Conservation (phyloP, 2,888 invertebrate species). For the Aromia moschata region DNA sequence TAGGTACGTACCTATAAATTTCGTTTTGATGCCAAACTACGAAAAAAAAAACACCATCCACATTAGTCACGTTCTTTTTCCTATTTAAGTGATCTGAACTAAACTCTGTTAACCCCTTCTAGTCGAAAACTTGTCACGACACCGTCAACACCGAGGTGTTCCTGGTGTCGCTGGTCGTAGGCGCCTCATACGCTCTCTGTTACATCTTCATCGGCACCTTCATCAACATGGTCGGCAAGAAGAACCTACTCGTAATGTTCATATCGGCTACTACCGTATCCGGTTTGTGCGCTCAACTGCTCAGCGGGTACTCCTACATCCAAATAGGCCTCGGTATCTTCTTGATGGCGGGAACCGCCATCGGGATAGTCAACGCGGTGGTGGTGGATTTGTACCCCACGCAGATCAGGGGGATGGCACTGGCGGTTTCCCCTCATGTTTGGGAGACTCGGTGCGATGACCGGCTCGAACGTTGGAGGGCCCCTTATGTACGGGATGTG, state of each 20-base stretch:
- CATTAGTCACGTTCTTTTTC: no score
- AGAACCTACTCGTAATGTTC: conserved; percentile 56
- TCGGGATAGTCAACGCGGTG: conserved; percentile 58
- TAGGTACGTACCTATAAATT: no score
- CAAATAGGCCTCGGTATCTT: conserved; percentile 47
- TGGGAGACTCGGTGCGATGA: conserved; percentile 65
- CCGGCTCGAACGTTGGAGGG: conserved; percentile 63
- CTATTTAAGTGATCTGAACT: not conserved
- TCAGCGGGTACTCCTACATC: conserved; percentile 32
- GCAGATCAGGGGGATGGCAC: conserved; percentile 64
- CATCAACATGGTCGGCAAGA: conserved; percentile 68
- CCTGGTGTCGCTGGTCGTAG: conserved; percentile 53
- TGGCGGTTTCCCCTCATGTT: conserved; percentile 66
- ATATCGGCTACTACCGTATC: conserved; percentile 50
- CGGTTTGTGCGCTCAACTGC: conserved; percentile 56
- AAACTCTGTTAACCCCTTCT: not conserved
- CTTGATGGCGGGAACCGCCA: conserved; percentile 54
- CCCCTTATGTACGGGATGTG: conserved; percentile 62
- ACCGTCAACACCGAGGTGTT: conserved; percentile 57
- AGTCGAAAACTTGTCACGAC: conserved; percentile 51
- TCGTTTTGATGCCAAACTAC: no score
- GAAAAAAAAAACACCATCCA: no score
- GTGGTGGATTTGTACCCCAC: conserved; percentile 62
- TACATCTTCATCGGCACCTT: conserved; percentile 57
- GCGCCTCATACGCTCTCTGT: conserved; percentile 50